Base-by-base conservation (phyloP, 2,113 vertebrate genomes). In the Boleophthalmus pectinirostris region DNA sequence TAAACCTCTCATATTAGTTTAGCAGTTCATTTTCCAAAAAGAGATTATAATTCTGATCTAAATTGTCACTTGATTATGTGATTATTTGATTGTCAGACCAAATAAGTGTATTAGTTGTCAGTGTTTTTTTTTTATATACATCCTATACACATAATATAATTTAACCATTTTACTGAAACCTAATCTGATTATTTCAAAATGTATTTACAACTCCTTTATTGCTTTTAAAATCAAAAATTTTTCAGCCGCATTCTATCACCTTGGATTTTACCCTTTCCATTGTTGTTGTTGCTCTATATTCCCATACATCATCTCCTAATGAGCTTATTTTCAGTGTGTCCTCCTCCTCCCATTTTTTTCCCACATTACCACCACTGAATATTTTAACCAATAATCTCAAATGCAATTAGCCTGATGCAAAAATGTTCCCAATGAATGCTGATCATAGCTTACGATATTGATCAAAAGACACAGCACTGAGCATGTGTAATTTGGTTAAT, bases 401-500 rank as follows among this genome's bases (percentile, higher is more conserved):
- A 20, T 69, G 43, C 66, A 80, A 73, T 79, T 75, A 80, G 46
- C 67, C 71, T 58, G 24, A 70, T 73, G 74, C 68, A 21, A 68
- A 53, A 24, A 74, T 60, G 70, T 77, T 79, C 74, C 57, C n/a
- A 61, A 67, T 33, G 72, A 77, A 72, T 68, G 45, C 72, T 67
- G 67, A 82, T 80, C 45, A 21, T 57, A 61, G 46, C 68, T 76
- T 76, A 69, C 45, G 63, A 69, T 71, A 71, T 77, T 74, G 87
- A 86, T 77, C 54, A 75, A 77, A 82, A 68, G 57, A 65, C 69
- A 66, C 11, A 54, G 56, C 29, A 68, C 60, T 71, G 56, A 64
- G 61, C 72, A 78, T 78, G 67, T 79, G 56, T 79, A 66, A 87
- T 79, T 79, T 77, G 73, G 82, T 85, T 82, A 89, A 81, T 76